Evolutionary conservation across 2,797 vertebrate species (phyloP), one percentile per base, ranked within the genome.

Genomic region (Malacoctenus gilli): DNA sequence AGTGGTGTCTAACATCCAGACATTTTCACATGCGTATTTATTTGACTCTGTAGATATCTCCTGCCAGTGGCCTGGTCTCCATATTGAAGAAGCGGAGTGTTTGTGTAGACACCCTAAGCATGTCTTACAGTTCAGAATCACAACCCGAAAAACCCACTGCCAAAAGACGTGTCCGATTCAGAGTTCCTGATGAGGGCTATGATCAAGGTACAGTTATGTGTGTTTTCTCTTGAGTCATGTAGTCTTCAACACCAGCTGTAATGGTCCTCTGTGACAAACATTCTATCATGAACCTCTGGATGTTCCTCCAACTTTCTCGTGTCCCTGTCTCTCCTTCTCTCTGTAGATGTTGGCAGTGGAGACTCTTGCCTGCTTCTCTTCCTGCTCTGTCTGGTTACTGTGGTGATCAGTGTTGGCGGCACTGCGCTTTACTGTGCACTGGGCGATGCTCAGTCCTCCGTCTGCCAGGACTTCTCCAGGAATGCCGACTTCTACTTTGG

Each of bases 341-440:
- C 84, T 85, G 54, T 87, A 99, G 97, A 99, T 61, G 94, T 98
- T 48, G 94, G 93, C 23, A 89, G 93, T 35, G 91, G 93, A 10
- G 94, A 96, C 77, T 98, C 97, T 68, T 99, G 96, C 56, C 74
- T 99, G 77, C 92, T 99, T 35, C 92, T 99, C 61, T 83, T 99
- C 73, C 87, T 98, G 72, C 89, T 99, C 47, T 99, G 96, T 77
- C 71, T 99, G 84, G 94, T 91, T 30, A 99, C 97, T 1, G 95
- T 99, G 68, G 93, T 99, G 85, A 94, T 99, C 70, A 99, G 97
- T 12, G 76, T 99, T 16, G 96, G 95, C 55, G 96, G 97, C 77
- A 99, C 97, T 3, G 96, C 97, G 0, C 73, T 99, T 41, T 99
- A 99, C 90, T 99, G 97, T 75, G 92, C 93, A 16, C 87, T 99